Base-by-base conservation (phyloP, 2,113 vertebrate genomes). In the Gadus macrocephalus region DNA sequence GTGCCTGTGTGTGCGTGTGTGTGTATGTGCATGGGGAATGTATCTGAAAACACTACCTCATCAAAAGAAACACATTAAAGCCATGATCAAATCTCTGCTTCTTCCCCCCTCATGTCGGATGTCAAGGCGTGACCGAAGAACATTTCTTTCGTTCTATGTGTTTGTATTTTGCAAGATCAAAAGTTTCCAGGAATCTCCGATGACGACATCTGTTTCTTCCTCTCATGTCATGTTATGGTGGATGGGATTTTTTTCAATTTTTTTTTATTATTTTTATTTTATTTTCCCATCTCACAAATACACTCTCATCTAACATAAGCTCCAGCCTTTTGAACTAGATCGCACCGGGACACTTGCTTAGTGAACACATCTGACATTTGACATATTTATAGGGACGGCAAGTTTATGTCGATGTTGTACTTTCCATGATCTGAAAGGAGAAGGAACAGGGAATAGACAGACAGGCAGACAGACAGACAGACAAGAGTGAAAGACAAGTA, bases 341-440 rank as follows among this genome's bases (percentile, higher is more conserved):
- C 2, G 12, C 8, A 49, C 42, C 61, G 66, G 64, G 67, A 78
- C 1, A 9, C 31, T 35, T 56, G 62, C 64, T 70, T 67, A 71
- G 69, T 81, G 74, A 81, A 80, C 71, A 80, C 71, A 28, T 72
- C 58, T 77, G 72, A 73, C 67, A 67, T 74, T 60, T 9, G 42
- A 49, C 12, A 49, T 78, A 82, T 81, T 80, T 77, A 77, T n/a
- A 12, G 42, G 2, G 42, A 49, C 42, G 38, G 69, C 70, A 74
- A 78, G 83, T 78, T 78, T 83, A 80, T 83, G 78, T 81, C 68
- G 78, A 83, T 68, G 82, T 72, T 68, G 82, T 72, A 78, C 22
- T 73, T 83, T 83, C 75, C 83, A 81, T 53, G 63, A 16, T 58
- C 74, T 62, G 56, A 72, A 63, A 66, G 9, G 42, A 49, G 42